Evolutionary conservation across 2,888 invertebrate genomes (phyloP), one percentile per base, ranked within the genome.

Genomic region (Orchesella flavescens): DNA sequence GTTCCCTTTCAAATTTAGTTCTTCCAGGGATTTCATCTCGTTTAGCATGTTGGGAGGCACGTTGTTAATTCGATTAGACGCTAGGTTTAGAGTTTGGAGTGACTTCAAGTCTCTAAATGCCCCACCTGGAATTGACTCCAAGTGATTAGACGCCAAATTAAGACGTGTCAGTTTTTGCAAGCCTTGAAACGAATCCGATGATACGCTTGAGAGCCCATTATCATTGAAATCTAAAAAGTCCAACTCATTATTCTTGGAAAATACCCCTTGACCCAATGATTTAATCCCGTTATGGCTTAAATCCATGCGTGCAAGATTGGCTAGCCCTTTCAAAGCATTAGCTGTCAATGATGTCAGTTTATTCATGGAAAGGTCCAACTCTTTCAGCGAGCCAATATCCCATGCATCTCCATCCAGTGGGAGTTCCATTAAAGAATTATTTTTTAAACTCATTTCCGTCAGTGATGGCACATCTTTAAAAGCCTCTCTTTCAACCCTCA

Each of bases 381-480:
- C 96, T 90, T 91, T 89, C 69, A 89, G 73, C 21, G 88, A 88
- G 1, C 88, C 86, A 75, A 88, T 85, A 53, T 86, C 85, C 87
- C 87, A 88, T 0, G 85, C 76, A 17, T 86, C 80, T 1, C 82
- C 84, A 23, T 87, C 86, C 21, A 86, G 44, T 10, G 87, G 91
- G 72, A 93, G 91, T 89, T 95, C 94, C 0, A 93, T 93, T 43
- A 97, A 90, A 1, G 95, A 95, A 89, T 97, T 97, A 89, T 96
- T 96, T 87, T 93, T 93, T 83, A 97, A 91, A 88, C 95, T 93
- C 49, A 97, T 91, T 89, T 96, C 96, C 87, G 96, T 92, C 53
- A 97, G 90, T 0, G 95, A 94, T 0, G 95, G 95, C 94, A 97
- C 94, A 17, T 94, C 94, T 89, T 94, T 93, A 89, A 97, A 94